Percentiles rank a stretch among this genome's conserved stretches.
Conservation (phyloP, 2,113 vertebrate genomes). For the Paradoxurus hermaphroditus region DNA sequence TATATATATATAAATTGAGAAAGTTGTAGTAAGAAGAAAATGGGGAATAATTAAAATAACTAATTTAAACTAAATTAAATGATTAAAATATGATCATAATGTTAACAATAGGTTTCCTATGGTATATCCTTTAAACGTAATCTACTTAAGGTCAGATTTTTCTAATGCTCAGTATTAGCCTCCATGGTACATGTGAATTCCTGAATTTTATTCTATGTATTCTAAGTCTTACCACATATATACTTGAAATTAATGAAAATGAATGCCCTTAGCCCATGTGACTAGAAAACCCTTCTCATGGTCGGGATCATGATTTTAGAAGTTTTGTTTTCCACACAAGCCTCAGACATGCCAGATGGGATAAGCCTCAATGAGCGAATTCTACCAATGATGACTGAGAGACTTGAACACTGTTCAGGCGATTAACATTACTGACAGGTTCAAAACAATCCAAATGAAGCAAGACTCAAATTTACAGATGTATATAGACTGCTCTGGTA, state of each 20-base stretch:
- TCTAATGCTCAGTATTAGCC: not conserved
- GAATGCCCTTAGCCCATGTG: not conserved
- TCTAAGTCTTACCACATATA: not conserved
- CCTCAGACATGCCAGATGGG: not conserved
- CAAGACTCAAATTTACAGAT: not conserved
- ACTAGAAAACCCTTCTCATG: not conserved
- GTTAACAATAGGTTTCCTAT: not conserved
- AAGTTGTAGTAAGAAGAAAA: not conserved
- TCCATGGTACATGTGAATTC: not conserved
- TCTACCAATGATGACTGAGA: not conserved
- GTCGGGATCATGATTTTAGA: not conserved
- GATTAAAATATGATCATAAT: not conserved
- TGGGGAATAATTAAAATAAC: not conserved
- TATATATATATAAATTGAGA: not conserved
- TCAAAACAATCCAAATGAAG: not conserved
- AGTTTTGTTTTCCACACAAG: not conserved
- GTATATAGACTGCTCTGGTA: not conserved
- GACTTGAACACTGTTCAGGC: not conserved
- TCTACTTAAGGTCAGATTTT: not conserved
- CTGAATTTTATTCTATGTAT: not conserved
- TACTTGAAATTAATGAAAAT: not conserved
- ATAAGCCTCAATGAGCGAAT: not conserved
- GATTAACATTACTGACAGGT: not conserved
- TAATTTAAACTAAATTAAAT: not conserved
- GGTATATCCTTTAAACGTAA: not conserved